Evolutionary conservation across 2,888 invertebrate genomes (phyloP), one percentile per base, ranked within the genome.

Genomic region (Cryptophagus acutangulus): DNA sequence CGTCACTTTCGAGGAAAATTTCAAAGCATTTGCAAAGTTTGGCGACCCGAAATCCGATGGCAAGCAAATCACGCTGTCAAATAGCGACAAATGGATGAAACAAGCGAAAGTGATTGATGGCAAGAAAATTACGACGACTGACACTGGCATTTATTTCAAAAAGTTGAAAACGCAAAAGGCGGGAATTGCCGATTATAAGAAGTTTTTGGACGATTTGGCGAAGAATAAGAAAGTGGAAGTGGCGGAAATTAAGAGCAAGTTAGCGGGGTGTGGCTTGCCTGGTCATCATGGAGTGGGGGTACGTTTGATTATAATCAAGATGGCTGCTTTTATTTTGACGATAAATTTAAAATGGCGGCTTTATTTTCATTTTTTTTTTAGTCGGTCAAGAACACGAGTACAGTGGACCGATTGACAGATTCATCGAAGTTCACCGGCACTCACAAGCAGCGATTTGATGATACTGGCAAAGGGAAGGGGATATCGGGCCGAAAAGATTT

Each of bases 41-140:
- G 92, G 92, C 1, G 91, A 92, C 65, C 77, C 78, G 3, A 90
- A 90, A 65, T 88, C 88, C 20, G 90, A 90, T 63, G 92, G 92
- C 1, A 88, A 86, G 66, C 75, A 78, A 38, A 87, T 92, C 48
- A 90, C 90, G 0, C 74, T 92, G 6, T 88, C 89, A 5, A 91
- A 92, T 67, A 89, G 89, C 61, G 92, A 92, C 69, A 92, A 92
- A 69, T 92, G 92, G 92, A 89, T 92, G 88, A 92, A 91, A 61
- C 92, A 92, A 65, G 91, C 91, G 0, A 52, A 84, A 65, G 83
- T 82, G 5, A 86, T 88, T 52, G 91, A 81, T 43, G 66, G 82
- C 2, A 91, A 89, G 71, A 89, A 85, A 63, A 85, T 90, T 51
- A 89, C 90, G 0, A 91, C 92, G 10, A 91, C 91, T 3, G 92